Evolutionary conservation across 2,113 vertebrate genomes (phyloP), one percentile per base, ranked within the genome.

Genomic region (Agelaius tricolor): DNA sequence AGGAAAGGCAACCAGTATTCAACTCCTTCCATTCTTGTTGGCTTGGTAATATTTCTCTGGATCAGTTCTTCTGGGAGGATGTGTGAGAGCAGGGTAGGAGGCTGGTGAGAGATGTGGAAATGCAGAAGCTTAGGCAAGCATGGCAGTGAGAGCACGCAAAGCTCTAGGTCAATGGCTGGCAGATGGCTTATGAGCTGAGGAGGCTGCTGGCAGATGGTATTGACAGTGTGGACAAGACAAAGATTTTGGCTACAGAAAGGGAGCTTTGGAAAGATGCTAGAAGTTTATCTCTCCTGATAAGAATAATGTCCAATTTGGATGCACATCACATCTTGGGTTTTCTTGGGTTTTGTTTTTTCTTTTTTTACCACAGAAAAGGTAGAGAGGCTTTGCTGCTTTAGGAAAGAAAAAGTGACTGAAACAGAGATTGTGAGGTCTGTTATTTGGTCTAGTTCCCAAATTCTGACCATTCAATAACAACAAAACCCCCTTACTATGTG

Each of bases 171-270:
- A 97, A 96, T 94, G 95, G 95, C 97, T 97, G 97, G 97, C 98
- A 98, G 98, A 98, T 98, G 98, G 98, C 88, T 96, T 84, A 90
- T 92, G 97, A 97, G 97, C 97, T 95, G 94, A 95, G 85, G 90
- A 89, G 95, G 95, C 85, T 93, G 84, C 96, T 97, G 98, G 96
- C 98, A 98, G 98, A 98, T 98, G 97, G 98, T 97, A 96, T 81
- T 97, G 96, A 97, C 97, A 97, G 97, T 97, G 97, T 97, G 96
- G 98, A 97, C 97, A 97, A 98, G 98, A 97, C 97, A 82, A 76
- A 94, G 97, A 95, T 96, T 97, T 97, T 97, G 97, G 96, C 96
- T 88, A 84, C 86, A 65, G 89, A 97, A 95, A 96, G 90, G 37
- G 88, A 95, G 96, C 96, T 97, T 95, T 90, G 95, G 96, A 96